Evolutionary conservation across 2,113 vertebrate genomes (phyloP).

Genomic region (Pteruthius melanotis): DNA sequence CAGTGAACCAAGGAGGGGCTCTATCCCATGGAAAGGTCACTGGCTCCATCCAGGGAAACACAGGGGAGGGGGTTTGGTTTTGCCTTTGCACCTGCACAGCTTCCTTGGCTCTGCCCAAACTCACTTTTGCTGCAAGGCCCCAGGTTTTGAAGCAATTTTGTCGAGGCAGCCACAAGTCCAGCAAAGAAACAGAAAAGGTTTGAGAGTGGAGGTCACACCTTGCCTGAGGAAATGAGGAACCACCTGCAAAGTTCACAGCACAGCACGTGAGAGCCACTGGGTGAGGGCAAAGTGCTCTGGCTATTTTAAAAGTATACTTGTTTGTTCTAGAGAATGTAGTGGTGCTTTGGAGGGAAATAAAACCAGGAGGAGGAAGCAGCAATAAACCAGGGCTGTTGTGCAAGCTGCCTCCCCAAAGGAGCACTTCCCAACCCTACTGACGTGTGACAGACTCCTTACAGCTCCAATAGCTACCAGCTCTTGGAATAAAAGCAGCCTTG

Average conservation of each 20-base stretch:
- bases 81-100: not conserved
- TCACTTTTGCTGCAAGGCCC: not conserved
- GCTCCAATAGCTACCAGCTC: not conserved
- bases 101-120: not conserved
- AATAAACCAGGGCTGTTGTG: conserved; percentile 15
- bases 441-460: not conserved
- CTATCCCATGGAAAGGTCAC: not conserved
- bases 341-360: conserved; percentile 41
- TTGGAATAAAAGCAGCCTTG: not conserved
- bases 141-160: not conserved
- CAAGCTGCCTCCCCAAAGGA: not conserved
- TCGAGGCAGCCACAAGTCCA: not conserved
- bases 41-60: not conserved
- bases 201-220: not conserved
- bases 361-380: not conserved
- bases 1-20: not conserved
- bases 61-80: fast-evolving
- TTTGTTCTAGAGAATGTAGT: conserved; percentile 34
- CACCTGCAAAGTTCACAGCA: not conserved
- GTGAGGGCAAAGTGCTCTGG: not conserved
- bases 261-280: not conserved
- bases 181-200: not conserved
- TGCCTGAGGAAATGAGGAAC: not conserved
- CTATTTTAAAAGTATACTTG: not conserved
- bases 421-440: not conserved